phyloP scores from a whole-genome alignment of 2,888 invertebrate species.

The Brenthis daphne region DNA sequence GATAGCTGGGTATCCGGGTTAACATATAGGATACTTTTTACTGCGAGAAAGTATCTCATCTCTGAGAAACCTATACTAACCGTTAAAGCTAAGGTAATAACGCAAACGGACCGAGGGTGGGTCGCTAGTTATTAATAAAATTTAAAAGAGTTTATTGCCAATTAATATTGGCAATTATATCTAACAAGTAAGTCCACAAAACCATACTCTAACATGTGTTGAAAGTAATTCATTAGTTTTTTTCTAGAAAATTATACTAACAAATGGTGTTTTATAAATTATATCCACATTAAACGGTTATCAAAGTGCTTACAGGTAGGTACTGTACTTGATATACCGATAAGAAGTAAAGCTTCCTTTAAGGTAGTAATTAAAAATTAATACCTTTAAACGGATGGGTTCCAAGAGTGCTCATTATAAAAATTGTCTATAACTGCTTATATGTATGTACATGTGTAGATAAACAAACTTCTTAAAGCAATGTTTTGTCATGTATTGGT shows the following conservation, averaged over 20 bases:
- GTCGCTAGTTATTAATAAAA: neutral
- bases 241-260: neutral
- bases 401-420: neutral
- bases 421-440: too few species aligned
- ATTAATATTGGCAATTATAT: neutral
- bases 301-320: neutral
- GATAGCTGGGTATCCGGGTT: too few species aligned
- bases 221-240: neutral
- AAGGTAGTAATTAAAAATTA: neutral
- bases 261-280: neutral
- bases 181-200: neutral
- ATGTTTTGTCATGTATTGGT: too few species aligned
- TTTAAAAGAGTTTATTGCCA: neutral
- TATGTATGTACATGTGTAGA: too few species aligned
- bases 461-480: neutral
- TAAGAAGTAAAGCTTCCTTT: slow-evolving; percentile 18
- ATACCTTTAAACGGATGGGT: neutral
- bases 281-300: slow-evolving; percentile 1
- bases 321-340: slow-evolving; percentile 20
- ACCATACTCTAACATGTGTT: neutral
- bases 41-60: too few species aligned
- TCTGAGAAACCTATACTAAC: too few species aligned
- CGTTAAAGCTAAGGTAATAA: too few species aligned
- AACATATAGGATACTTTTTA: too few species aligned
- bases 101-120: too few species aligned